Base-by-base conservation (phyloP, 2,888 invertebrate species). In the Synanthedon tipuliformis region DNA sequence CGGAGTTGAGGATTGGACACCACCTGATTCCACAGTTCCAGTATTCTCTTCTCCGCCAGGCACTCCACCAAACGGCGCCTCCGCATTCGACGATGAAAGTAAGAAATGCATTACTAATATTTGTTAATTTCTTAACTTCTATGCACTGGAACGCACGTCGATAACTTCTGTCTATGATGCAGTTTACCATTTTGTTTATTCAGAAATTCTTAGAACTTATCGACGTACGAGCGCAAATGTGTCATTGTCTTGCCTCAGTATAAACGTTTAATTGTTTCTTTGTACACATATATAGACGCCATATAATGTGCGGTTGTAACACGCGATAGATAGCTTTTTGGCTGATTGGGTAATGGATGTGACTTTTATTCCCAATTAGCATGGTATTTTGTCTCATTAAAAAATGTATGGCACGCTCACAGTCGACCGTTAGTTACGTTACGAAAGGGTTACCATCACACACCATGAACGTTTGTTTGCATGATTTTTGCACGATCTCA, bases 1-100 rank as follows among this genome's bases (percentile, higher is more conserved):
- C 51, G 90, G 89, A 13, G 88, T 87, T 2, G 82, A 90, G 77
- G 92, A 92, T 52, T 91, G 92, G 69, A 92, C 94, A 1, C 94
- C 93, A 41, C 89, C 93, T 1, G 91, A 90, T 49, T 92, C 93
- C 1, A 93, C 93, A 1, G 93, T 95, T 4, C 94, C 95, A 51
- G 92, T 92, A 23, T 93, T 93, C 68, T 90, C 92, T 0, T 78
- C 84, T 0, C 94, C 94, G 1, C 93, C 94, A 0, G 91, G 90
- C 52, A 68, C 81, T 0, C 78, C 81, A 0, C 74, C 78, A 0
- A 69, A 45, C 15, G 49, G 8, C 11, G 34, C 62, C 23, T 61
- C 53, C 4, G 67, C 60, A 52, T 68, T 63, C 57, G 75, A 72
- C 7, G 78, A 78, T n/a, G 77, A 81, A 63, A 67, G 85, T 83